Evolutionary conservation across 2,113 vertebrate species (phyloP), one percentile per base, ranked within the genome.

Genomic region (Chaetodon trifascialis): DNA sequence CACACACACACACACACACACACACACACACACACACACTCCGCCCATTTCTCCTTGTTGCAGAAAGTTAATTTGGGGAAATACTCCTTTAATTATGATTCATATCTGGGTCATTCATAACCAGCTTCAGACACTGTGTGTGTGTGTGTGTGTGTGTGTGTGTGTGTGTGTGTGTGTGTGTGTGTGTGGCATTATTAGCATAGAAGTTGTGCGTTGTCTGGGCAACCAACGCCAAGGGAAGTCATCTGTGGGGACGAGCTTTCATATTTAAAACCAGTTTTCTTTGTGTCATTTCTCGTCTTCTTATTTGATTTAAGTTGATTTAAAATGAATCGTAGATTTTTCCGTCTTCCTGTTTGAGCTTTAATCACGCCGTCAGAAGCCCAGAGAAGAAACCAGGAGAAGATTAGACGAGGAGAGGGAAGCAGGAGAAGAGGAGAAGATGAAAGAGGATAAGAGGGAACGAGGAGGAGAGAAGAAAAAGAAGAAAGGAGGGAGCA

Each of bases 21-120:
- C 49, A 69, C 68, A 63, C 46, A 72, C 58, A 46, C 46, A 52
- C 49, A 65, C 65, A 74, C 78, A 34, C 51, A 51, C 77, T 6
- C 62, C 12, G 2, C 38, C 47, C 81, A 81, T 76, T 71, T 73
- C 66, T 85, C 77, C 72, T 80, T 75, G 74, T 88, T 86, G 82
- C 71, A 76, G 54, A 71, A 47, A 76, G 81, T 84, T 88, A 68
- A 86, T 90, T 84, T 88, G 40, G 47, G 71, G 86, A 83, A 91
- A 85, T 84, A 80, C 52, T 83, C 55, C 80, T 83, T 82, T 87
- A 79, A 91, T 90, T 84, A 90, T 88, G 89, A 91, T 88, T 84
- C 73, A 90, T 91, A 89, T 85, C 64, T 79, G 51, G 82, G 73
- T 83, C 79, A 79, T 84, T 82, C 63, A 78, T 87, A 74, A 79